Base-by-base conservation (phyloP, 2,113 vertebrate species). In the Hippolais icterina region DNA sequence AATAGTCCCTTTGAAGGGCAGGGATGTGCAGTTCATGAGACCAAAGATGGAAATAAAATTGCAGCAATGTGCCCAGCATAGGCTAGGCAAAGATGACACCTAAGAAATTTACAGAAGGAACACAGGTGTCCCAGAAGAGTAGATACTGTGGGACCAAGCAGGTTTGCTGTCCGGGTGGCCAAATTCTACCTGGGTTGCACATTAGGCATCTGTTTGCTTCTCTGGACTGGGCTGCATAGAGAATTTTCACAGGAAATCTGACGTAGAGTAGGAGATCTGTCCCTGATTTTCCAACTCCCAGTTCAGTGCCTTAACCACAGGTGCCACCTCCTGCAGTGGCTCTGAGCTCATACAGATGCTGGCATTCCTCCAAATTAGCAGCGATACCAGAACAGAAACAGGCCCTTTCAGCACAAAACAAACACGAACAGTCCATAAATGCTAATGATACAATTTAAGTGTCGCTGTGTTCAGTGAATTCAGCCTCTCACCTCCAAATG, bases 301-400 rank as follows among this genome's bases (percentile, higher is more conserved):
- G 56, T 24, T 47, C 64, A 68, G 18, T 39, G 53, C 31, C 31
- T 75, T 64, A 56, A 49, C 47, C 41, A 60, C 5, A 31, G 56
- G 46, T 60, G 74, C 37, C 65, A 79, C 39, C 35, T 78, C 74
- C 44, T 47, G 18, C 46, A 41, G 25, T 27, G 35, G 29, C 57
- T 91, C 85, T 88, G 85, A 83, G 22, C 23, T 83, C 63, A 11
- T 2, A 24, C 0, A 0, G 52, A 35, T 79, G 41, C n/a, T 75
- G 80, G 69, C 81, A 29, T 29, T 68, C 11, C n/a, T 90, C 92
- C 90, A 92, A 83, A 63, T 54, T 4, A 86, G 71, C 85, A 50
- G 21, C 2, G 16, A 90, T 59, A 76, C 5, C 28, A 35, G 64
- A 90, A 68, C 2, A 33, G 69, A 78, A 87, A 52, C 64, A 61